Evolutionary conservation across 1,140 invertebrate genomes (phyloP), one percentile per base, ranked within the genome.

Genomic region (Drosophila kurseongensis): DNA sequence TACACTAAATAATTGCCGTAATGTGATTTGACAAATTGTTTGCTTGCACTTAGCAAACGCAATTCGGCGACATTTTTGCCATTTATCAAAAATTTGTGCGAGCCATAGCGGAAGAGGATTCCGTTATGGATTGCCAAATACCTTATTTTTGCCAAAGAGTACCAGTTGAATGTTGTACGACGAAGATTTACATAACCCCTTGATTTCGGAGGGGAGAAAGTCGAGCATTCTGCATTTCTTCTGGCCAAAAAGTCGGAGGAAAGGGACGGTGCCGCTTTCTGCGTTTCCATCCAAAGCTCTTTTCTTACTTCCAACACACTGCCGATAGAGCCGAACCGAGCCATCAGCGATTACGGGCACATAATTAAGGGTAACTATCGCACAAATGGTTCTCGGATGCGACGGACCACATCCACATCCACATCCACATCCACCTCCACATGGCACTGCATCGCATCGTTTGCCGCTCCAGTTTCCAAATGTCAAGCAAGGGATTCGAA

Each of bases 11-110:
- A 78, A 85, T 83, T 69, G 74, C 44, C 38, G 69, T 80, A 90
- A 90, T 90, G 89, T 84, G 68, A 89, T 84, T 89, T 90, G 44
- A 88, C 84, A 89, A 89, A 84, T 89, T 80, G 80, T 83, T 78
- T 65, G 85, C 68, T 56, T 83, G 77, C 84, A 80, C 65, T 89
- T 89, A 63, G 73, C 72, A 67, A 83, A 66, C 75, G 66, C 51
- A 60, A 59, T 23, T 45, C 50, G 54, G 48, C 32, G 62, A 45
- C 47, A 80, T 62, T 81, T 85, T 81, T 78, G 83, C 69, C 82
- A 88, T 78, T 67, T 78, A 47, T 68, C 38, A 41, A 61, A 76
- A 68, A 80, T 63, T 57, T 51, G 50, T 50, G 66, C 45, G 35
- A 18, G 47, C 51, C 45, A 54, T 66, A 47, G 74, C 82, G 82